Base-by-base conservation (phyloP, 2,797 vertebrate species). In the Eptatretus atami region DNA sequence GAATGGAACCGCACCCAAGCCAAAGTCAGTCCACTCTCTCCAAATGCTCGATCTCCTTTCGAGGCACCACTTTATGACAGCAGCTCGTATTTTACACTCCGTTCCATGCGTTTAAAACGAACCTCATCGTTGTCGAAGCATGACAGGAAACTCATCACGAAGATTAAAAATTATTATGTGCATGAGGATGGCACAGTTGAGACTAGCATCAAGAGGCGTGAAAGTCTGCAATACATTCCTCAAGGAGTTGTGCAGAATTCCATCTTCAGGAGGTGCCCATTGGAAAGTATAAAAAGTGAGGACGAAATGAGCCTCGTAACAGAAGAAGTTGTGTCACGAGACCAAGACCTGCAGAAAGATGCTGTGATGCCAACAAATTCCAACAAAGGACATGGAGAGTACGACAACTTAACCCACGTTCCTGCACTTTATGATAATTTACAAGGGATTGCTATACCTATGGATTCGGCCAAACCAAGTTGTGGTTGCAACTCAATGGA, bases 131-230 rank as follows among this genome's bases (percentile, higher is more conserved):
- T 75, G 52, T 76, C 73, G 63, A 76, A 74, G 64, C 74, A 72
- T 1, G 77, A 82, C 69, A 72, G 77, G 66, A 74, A 75, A 64
- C 77, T 84, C 64, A 82, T 83, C 3, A 77, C 81, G 66, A 82
- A 76, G 71, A 78, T 77, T 69, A 69, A 76, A 66, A 81, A 73
- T 64, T 84, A 81, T 66, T 81, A 81, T 9, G 78, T 81, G n/a
- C 57, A 12, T 10, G 10, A 61, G 57, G 57, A 12, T 25, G n/a
- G 57, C 57, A 25, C n/a, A 25, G 57, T n/a, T 1, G 77, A 76
- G 4, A 15, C 44, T 13, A 52, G 15, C 1, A 53, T 55, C 1
- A 67, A 64, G 52, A 71, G 76, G 54, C 73, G 76, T n/a, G 77
- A 75, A 64, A 78, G 77, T 57, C 73, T 76, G 67, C 79, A 76